Percentiles rank a stretch among this genome's conserved stretches.
phyloP scores from a whole-genome alignment of 2,797 vertebrate species.

The Gobionotothen gibberifrons region DNA sequence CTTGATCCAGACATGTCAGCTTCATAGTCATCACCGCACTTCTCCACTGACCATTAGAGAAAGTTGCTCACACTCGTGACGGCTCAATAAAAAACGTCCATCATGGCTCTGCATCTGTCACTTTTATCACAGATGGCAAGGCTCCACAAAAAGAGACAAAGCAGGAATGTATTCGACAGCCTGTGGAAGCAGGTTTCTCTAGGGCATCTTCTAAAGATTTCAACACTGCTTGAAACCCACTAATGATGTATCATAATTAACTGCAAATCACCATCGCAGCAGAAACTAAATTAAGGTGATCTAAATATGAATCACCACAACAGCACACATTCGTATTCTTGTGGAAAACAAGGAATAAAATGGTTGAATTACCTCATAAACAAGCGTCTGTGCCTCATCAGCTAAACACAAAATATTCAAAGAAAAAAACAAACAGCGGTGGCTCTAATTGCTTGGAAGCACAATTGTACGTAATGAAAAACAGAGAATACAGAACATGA shows the following conservation, averaged over 20 bases:
- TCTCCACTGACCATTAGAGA: constrained; percentile 15
- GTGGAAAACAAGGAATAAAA: neutral
- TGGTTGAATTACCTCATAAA: neutral
- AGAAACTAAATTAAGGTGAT: neutral
- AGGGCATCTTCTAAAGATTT: constrained; percentile 22
- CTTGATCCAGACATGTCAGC: constrained; percentile 18
- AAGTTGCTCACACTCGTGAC: constrained; percentile 38
- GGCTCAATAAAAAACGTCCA: constrained; percentile 46
- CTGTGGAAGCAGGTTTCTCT: constrained; percentile 34
- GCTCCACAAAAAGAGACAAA: constrained; percentile 16
- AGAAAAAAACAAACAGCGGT: neutral
- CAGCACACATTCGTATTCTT: constrained; percentile 2
- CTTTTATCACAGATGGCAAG: constrained; percentile 55
- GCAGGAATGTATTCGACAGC: constrained; percentile 39
- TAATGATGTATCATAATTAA: constrained; percentile 25
- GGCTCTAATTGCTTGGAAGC: neutral
- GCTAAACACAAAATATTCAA: neutral
- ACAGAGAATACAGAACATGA: neutral
- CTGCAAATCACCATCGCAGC: constrained; percentile 20
- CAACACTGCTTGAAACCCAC: neutral
- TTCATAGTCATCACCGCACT: constrained; percentile 20
- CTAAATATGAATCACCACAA: neutral
- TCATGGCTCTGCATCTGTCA: constrained; percentile 49
- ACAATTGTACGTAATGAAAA: neutral
- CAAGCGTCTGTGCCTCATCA: neutral